phyloP scores from a whole-genome alignment of 2,113 vertebrate genomes.

The Bujurquina vittata region DNA sequence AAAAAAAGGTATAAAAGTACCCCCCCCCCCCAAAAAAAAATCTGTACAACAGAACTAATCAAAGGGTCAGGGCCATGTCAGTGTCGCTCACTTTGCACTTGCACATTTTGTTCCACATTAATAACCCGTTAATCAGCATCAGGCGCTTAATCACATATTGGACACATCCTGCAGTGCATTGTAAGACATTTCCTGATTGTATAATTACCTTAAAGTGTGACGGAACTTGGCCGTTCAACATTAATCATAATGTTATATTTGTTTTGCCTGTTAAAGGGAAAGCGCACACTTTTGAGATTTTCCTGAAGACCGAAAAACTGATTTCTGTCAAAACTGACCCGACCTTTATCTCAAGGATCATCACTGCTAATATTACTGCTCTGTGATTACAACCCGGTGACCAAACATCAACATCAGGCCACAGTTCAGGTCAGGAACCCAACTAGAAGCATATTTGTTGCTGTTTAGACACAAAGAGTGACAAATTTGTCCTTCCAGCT shows the following conservation, averaged over 20 bases:
- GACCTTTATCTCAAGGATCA: not conserved
- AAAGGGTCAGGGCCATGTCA: not conserved
- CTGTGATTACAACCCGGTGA: not conserved
- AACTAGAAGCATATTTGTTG: not conserved
- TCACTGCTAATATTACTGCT: not conserved
- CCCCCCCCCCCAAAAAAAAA: not conserved
- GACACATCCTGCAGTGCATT: not conserved
- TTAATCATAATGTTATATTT: not conserved
- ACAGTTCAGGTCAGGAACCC: not conserved
- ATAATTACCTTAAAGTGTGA: not conserved
- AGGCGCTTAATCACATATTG: not conserved
- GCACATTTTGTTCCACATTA: not conserved
- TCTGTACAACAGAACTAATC: not conserved
- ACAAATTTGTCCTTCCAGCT: not conserved
- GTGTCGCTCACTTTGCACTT: not conserved
- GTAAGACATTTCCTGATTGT: not conserved
- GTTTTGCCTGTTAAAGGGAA: not conserved
- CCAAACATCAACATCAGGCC: not conserved
- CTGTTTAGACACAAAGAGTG: not conserved
- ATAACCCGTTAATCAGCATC: not conserved
- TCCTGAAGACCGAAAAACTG: not conserved
- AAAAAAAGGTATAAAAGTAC: not conserved
- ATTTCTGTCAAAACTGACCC: not conserved
- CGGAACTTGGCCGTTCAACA: not conserved
- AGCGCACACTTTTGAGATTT: not conserved